Percentiles rank a stretch among this genome's conserved stretches.
Conservation (phyloP, 2,113 vertebrate species). For the Helogale parvula region DNA sequence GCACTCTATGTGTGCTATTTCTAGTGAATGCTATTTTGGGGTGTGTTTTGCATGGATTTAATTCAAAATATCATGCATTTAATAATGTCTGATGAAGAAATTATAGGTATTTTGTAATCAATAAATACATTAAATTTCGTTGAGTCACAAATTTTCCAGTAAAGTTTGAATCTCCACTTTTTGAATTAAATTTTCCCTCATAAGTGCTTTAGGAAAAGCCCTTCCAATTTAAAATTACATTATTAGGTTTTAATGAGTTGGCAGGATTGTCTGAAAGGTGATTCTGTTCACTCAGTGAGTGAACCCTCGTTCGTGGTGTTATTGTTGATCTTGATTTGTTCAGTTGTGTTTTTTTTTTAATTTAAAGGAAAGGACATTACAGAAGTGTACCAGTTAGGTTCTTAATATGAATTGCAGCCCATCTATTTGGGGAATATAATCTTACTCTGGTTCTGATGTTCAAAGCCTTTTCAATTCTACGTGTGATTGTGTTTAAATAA, state of each 20-base stretch:
- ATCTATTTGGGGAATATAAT: background rate
- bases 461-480: slow-evolving; percentile 19
- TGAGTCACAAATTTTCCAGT: slow-evolving; percentile 19
- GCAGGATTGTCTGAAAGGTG: background rate
- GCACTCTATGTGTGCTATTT: background rate
- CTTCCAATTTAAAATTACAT: slow-evolving; percentile 49
- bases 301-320: background rate
- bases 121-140: slow-evolving; percentile 45
- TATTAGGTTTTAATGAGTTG: slow-evolving; percentile 43
- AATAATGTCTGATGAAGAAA: slow-evolving; percentile 57
- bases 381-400: background rate
- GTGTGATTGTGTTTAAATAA: slow-evolving; percentile 6
- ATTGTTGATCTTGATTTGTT: background rate
- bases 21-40: background rate
- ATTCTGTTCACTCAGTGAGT: background rate
- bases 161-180: slow-evolving; percentile 60
- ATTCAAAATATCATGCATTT: slow-evolving; percentile 26
- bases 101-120: slow-evolving; percentile 13
- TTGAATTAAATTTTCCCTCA: slow-evolving; percentile 32
- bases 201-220: background rate
- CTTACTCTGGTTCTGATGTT: slow-evolving; percentile 39
- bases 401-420: background rate
- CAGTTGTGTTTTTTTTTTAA: background rate
- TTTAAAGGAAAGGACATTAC: background rate
- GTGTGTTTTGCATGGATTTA: slow-evolving; percentile 37